phyloP scores from a whole-genome alignment of 2,797 vertebrate genomes.

The Acanthopagrus latus region DNA sequence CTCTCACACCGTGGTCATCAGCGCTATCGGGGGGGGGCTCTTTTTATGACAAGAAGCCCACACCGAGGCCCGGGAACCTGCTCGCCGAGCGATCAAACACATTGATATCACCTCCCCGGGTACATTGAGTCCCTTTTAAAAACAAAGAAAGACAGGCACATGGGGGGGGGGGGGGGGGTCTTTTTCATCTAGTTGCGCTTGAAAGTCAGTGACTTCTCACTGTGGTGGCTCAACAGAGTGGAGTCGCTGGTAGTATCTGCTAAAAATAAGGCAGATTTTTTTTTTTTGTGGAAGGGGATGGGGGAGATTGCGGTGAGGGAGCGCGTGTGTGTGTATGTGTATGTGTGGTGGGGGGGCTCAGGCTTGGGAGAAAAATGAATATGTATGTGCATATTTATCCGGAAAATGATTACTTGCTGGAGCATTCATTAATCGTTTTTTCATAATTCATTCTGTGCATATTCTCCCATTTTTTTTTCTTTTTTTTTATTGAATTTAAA shows the following conservation, averaged over 20 bases:
- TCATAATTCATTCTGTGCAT: slow-evolving; percentile 81
- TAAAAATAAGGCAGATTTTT: slow-evolving; percentile 37
- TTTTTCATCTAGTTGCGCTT: slow-evolving; percentile 8
- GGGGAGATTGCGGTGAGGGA: not conserved
- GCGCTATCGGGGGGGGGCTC: slow-evolving; percentile 23
- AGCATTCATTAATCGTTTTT: slow-evolving; percentile 85
- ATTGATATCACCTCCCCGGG: slow-evolving; percentile 16
- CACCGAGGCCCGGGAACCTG: slow-evolving; percentile 23
- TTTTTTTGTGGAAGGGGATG: slow-evolving; percentile 15
- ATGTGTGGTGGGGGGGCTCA: not conserved
- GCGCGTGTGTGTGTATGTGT: too few species aligned
- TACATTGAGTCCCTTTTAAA: not conserved
- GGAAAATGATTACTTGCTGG: slow-evolving; percentile 80
- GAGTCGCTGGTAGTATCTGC: slow-evolving; percentile 17
- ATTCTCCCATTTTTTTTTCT: slow-evolving; percentile 55
- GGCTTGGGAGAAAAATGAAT: slow-evolving; percentile 66
- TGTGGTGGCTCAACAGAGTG: not conserved
- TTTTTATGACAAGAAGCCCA: slow-evolving; percentile 44
- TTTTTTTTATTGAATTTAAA: slow-evolving; percentile 85
- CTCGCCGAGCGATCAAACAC: slow-evolving; percentile 43
- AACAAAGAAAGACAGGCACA: not conserved
- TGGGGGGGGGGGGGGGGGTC: not conserved
- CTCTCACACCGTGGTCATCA: slow-evolving; percentile 46
- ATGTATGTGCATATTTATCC: slow-evolving; percentile 83
- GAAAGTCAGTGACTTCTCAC: slow-evolving; percentile 35